Evolutionary conservation across 2,888 invertebrate genomes (phyloP).

Genomic region (Uropetala carovei): DNA sequence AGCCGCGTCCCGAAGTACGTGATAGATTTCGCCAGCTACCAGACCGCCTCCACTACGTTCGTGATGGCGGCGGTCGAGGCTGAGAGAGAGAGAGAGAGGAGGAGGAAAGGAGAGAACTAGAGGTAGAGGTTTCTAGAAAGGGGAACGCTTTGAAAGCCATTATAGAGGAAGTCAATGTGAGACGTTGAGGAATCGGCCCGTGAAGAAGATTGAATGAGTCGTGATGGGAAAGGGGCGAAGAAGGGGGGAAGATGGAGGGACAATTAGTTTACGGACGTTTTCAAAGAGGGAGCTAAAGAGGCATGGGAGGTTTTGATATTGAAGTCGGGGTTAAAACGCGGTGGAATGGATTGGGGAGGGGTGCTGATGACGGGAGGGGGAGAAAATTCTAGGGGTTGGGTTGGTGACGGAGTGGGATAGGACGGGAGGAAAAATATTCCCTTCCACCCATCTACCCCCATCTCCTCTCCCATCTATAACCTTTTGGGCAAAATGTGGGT

Average conservation of each 20-base stretch:
- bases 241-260: neutral
- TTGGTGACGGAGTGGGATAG: constrained; percentile 42
- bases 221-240: neutral
- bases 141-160: constrained; percentile 47
- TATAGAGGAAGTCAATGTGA: constrained; percentile 32
- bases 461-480: neutral
- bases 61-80: neutral
- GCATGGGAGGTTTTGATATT: constrained; percentile 43
- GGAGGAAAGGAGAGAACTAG: neutral
- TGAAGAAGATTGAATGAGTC: constrained; percentile 58
- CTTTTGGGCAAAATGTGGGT: constrained; percentile 32
- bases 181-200: constrained; percentile 58
- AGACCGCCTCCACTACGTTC: neutral
- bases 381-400: constrained; percentile 36
- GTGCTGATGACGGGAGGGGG: neutral
- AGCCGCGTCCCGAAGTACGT: neutral
- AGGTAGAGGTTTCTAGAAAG: neutral
- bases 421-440: neutral
- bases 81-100: neutral
- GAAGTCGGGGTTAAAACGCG: constrained; percentile 16
- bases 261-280: constrained; percentile 53
- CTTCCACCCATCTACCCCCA: neutral
- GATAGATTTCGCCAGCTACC: neutral
- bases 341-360: neutral
- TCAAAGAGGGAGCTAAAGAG: neutral